Conservation (phyloP, 2,888 invertebrate species). For the Pristionchus arcanus region DNA sequence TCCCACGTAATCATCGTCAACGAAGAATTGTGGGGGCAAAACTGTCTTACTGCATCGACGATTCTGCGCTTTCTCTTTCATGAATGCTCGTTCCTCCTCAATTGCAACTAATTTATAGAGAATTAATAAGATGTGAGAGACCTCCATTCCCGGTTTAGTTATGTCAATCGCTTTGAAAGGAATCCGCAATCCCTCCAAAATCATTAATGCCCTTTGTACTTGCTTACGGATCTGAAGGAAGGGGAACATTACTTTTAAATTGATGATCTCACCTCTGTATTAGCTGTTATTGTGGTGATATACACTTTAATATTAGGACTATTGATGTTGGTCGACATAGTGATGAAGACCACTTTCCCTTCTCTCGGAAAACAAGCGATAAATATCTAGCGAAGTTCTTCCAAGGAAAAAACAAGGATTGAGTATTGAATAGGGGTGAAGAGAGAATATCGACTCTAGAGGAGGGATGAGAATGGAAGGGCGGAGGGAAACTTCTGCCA, state of each 20-base stretch:
- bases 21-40: constrained; percentile 52
- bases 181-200: constrained; percentile 52
- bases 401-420: no score
- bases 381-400: no score
- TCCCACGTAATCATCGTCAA: constrained; percentile 43
- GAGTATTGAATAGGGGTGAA: background rate
- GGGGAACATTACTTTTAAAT: background rate
- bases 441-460: background rate
- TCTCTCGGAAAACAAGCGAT: no score
- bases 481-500: background rate
- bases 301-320: constrained; percentile 45
- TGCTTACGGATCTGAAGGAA: constrained; percentile 37
- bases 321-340: background rate
- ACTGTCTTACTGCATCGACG: background rate
- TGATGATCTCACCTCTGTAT: constrained; percentile 31
- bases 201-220: constrained; percentile 48
- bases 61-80: constrained; percentile 49
- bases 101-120: background rate
- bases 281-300: constrained; percentile 37
- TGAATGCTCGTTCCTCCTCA: constrained; percentile 47
- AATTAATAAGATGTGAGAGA: background rate
- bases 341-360: no score
- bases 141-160: constrained; percentile 52
- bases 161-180: constrained; percentile 49
- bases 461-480: background rate